Base-by-base conservation (phyloP, 2,888 invertebrate species). In the Acleris sparsana region DNA sequence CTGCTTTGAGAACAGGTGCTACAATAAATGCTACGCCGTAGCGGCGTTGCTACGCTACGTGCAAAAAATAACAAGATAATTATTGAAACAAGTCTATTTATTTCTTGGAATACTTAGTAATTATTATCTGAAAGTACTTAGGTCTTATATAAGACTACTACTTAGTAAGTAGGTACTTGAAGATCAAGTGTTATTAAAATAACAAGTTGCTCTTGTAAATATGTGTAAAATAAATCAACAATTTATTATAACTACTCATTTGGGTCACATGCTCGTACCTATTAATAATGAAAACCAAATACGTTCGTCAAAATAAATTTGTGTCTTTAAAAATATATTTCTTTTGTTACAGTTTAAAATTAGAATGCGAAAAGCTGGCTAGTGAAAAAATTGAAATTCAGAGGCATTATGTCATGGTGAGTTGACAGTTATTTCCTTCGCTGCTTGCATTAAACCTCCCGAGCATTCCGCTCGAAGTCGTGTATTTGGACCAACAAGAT, bases 351-450 rank as follows among this genome's bases (percentile, higher is more conserved):
- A 95, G 95, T 88, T 93, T 97, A 90, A 97, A 97, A 93, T 94
- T 96, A 93, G 97, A 97, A 93, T 96, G 96, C 90, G 97, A 97
- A 92, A 97, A 97, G 91, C 92, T 97, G 88, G 96, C 96, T 81
- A 95, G 95, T 86, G 97, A 97, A 93, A 97, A 97, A 93, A 97
- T 97, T 80, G 97, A 97, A 93, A 96, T 97, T 93, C 97, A 97
- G 89, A 94, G 97, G 90, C 97, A 97, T 93, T 97, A 97, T 93
- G 96, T 97, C 75, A 97, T 97, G 97, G 97, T 97, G 91, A 95
- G 96, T 91, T 57, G 55, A 44, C 44, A 56, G 51, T 46, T 60
- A 49, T 57, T 62, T 18, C 17, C 44, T 62, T 57, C 46, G n/a
- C 56, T 57, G 25, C 25, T 25, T 57, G 46, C 44, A 43, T 55